Conservation (phyloP, 2,113 vertebrate species). For the Phrynosoma platyrhinos region DNA sequence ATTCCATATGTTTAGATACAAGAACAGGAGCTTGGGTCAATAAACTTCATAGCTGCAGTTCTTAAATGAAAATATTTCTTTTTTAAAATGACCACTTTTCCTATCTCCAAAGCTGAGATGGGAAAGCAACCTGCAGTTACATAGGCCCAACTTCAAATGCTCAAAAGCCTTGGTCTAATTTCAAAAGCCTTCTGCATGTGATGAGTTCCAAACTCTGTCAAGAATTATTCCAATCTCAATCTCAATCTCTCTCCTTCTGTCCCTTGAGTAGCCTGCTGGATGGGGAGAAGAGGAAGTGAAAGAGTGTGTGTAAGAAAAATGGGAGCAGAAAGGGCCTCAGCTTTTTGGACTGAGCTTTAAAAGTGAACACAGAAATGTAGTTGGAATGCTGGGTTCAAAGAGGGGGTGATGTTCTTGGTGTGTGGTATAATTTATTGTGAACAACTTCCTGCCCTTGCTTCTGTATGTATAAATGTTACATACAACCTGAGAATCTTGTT, state of each 20-base stretch:
- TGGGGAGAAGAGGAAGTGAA: background rate
- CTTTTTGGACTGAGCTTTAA: no score
- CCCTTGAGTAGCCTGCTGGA: background rate
- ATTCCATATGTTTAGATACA: background rate
- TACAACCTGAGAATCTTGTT: no score
- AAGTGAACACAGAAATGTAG: no score
- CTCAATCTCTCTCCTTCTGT: no score
- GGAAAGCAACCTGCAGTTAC: background rate
- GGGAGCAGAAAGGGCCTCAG: no score
- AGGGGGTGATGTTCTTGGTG: no score
- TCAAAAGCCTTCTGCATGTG: background rate
- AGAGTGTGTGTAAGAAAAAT: background rate
- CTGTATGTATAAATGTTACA: background rate
- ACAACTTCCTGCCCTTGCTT: background rate
- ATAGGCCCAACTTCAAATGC: background rate
- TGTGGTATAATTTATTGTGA: no score
- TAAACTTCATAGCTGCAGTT: background rate
- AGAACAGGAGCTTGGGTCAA: background rate
- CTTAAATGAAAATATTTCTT: background rate
- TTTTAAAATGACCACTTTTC: no score
- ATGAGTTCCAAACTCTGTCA: background rate
- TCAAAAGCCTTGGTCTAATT: background rate
- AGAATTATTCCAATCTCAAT: background rate
- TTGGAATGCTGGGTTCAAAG: no score
- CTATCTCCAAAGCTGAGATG: background rate